Base-by-base conservation (phyloP, 2,888 invertebrate species). In the Myopa tessellatipennis region DNA sequence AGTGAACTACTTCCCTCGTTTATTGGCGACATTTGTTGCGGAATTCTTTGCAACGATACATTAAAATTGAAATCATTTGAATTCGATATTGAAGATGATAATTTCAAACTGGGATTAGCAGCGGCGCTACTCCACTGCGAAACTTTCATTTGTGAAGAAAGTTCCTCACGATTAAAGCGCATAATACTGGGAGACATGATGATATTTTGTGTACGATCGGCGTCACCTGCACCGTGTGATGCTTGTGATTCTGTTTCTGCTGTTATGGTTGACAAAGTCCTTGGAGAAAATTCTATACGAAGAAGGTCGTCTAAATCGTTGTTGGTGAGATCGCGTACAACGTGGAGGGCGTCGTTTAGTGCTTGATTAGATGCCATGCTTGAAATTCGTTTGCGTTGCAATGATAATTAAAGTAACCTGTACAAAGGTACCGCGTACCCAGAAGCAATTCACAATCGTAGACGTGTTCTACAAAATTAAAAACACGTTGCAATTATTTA, bases 341-440 rank as follows among this genome's bases (percentile, higher is more conserved):
- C 68, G 4, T 81, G 79, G 3, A 81, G 69, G 7, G 65, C 76
- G 1, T 26, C 80, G 50, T 71, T 80, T 78, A 84, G 16, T 78
- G 79, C 77, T 81, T 82, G 80, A 69, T 84, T 80, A 88, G 82
- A 77, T 86, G 85, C 83, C 88, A 88, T 89, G 88, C 85, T 81
- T 86, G 82, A 74, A 88, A 86, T 40, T 85, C 82, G 72, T 85
- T 82, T 3, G 78, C 78, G 36, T 61, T 78, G 4, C 83, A 68
- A 7, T 81, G 74, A 65, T 79, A 83, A 60, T 86, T 83, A 63
- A 84, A 88, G 74, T 87, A 83, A 0, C 89, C 88, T 4, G 83
- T 85, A 10, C 87, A 76, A 4, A 83, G 70, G 74, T 89, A 89
- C 16, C 83, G 84, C 4, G 81, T 82, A 8, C 89, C 89, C 65